These are phyloP conservation scores for Orgyia antiqua DNA, from an alignment of 2,888 invertebrate genomes.

Conservation along the genomic window DNA sequence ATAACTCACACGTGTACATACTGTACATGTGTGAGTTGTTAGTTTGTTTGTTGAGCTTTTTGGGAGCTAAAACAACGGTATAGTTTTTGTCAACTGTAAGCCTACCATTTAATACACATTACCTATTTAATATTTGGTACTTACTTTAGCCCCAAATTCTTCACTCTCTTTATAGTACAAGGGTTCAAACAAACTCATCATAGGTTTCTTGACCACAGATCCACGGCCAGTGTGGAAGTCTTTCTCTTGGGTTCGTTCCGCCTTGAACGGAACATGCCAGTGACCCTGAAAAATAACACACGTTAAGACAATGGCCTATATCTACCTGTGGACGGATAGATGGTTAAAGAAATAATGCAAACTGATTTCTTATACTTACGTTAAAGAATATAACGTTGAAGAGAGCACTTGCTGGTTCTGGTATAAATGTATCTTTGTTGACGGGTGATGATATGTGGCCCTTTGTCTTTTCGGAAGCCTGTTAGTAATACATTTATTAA, in stretches of 20 bases:
- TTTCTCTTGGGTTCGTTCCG: constrained; percentile 26
- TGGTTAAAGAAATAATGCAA: too few relatives aligned
- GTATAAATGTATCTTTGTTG: constrained; percentile 17
- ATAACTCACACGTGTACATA: too few relatives aligned
- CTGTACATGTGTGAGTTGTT: too few relatives aligned
- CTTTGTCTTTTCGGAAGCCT: constrained; percentile 32
- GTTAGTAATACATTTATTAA: too few relatives aligned
- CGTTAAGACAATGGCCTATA: too few relatives aligned
- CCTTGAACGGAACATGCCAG: not conserved
- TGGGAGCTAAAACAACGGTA: too few relatives aligned
- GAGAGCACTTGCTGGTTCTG: constrained; percentile 26
- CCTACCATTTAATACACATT: too few relatives aligned
- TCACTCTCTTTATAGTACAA: constrained; percentile 31
- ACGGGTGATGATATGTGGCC: constrained; percentile 36
- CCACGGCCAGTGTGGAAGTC: constrained; percentile 33
- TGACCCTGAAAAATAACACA: not conserved
- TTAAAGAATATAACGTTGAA: constrained; percentile 37
- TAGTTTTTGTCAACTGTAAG: too few relatives aligned
- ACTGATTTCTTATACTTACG: constrained; percentile 5
- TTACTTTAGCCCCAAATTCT: constrained; percentile 29
- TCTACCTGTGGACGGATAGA: too few relatives aligned
- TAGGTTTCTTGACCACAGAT: constrained; percentile 34
- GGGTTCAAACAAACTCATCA: constrained; percentile 31
- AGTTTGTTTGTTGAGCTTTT: too few relatives aligned
- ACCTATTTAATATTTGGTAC: too few relatives aligned